A percentile compares a stretch with the other conserved stretches of the same genome.
Conservation (phyloP, 2,113 vertebrate species). For the Phoxinus phoxinus region DNA sequence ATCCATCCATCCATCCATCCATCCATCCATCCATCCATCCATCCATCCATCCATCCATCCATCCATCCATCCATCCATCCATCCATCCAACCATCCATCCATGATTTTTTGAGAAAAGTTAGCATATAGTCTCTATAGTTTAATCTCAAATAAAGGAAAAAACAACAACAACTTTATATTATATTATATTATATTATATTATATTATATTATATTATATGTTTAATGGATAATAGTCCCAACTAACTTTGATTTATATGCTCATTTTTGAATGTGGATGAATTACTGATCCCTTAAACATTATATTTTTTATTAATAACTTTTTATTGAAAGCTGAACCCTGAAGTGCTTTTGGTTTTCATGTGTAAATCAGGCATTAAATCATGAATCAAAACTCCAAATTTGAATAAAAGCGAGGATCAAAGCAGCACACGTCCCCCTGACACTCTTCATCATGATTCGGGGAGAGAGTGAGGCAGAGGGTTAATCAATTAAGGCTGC, state of each 20-base stretch:
- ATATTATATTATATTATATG: background rate
- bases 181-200: background rate
- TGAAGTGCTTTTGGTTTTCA: background rate
- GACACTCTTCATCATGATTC: constrained; percentile 15
- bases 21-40: too few species aligned
- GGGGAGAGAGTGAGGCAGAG: background rate
- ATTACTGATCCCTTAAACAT: background rate
- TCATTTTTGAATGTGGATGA: background rate
- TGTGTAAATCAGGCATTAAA: constrained; percentile 13
- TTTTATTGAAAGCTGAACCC: background rate
- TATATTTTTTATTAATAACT: background rate
- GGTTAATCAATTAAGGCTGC: background rate
- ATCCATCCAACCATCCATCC: too few species aligned
- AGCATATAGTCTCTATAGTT: too few species aligned
- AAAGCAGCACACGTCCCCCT: background rate
- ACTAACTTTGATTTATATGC: background rate
- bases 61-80: too few species aligned
- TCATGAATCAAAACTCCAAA: constrained; percentile 3
- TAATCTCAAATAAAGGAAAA: too few species aligned
- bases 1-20: too few species aligned
- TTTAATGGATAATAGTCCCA: background rate
- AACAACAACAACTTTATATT: too few species aligned
- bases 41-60: too few species aligned
- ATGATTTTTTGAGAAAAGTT: too few species aligned
- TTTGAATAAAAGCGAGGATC: background rate